Base-by-base conservation (phyloP, 1,140 invertebrate species). In the Drosophila pachea region DNA sequence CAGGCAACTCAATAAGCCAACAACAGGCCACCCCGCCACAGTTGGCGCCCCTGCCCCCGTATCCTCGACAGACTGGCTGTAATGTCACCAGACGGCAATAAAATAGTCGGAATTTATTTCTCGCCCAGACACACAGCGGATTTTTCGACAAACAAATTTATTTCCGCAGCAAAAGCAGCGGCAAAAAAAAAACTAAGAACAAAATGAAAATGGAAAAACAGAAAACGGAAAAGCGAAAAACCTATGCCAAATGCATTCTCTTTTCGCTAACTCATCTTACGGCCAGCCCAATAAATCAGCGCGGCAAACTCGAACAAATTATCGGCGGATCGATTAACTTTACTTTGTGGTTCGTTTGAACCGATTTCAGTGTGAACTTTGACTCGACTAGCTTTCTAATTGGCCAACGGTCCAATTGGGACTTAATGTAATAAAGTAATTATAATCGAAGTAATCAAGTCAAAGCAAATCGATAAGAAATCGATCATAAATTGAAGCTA, bases 41-140 rank as follows among this genome's bases (percentile, higher is more conserved):
- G 22, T 22, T 22, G 22, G 5, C 31, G 22, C 33, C 8, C 38
- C 48, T n/a, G 14, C 11, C 4, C 12, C 38, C 36, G 50, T 31
- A 42, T 54, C 49, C 47, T 48, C 55, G 38, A 59, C 49, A 65
- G 54, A 55, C 45, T 47, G 45, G 35, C 59, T 75, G 73, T 84
- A 83, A 83, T 83, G 76, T 66, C 78, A 74, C 78, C 64, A 83
- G 78, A 83, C 78, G 68, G 73, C 79, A 66, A 84, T 83, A 83
- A 83, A 83, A 83, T 60, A 68, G 78, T 76, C 76, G 58, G 76
- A 84, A 84, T 84, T 83, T 78, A 84, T 83, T 54, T 70, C 50
- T 60, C 56, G 58, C 47, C 59, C 45, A 55, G 50, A 63, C 45
- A 55, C 42, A 63, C 66, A 58, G 40, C 59, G 58, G 52, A 52